A percentile compares a stretch with the other conserved stretches of the same genome.
These are phyloP conservation scores for Phortica magna DNA, from an alignment of 2,888 invertebrate species.

Conservation along the genomic window DNA sequence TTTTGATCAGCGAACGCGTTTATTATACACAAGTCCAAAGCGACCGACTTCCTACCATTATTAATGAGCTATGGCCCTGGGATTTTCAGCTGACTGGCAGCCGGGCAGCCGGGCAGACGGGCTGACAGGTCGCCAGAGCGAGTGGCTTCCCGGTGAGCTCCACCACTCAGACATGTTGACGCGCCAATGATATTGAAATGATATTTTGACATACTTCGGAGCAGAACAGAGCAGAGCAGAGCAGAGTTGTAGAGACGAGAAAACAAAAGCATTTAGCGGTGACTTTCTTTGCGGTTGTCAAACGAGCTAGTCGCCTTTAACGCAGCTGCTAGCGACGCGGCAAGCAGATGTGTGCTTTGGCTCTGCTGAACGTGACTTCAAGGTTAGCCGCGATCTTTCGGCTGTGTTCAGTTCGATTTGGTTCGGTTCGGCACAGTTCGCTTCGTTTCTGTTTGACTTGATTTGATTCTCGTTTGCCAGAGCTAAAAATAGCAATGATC, in stretches of 20 bases:
- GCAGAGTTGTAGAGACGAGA: neutral
- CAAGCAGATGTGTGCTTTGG: neutral
- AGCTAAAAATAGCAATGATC: slow-evolving; percentile 66
- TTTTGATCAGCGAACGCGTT: slow-evolving; percentile 35
- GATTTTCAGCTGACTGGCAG: neutral
- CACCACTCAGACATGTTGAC: neutral
- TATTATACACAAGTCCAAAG: neutral
- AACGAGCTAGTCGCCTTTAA: neutral
- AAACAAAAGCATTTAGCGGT: neutral
- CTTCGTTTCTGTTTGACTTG: neutral
- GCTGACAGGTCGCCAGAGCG: neutral
- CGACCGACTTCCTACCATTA: neutral
- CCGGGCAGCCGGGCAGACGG: neutral
- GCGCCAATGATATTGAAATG: neutral
- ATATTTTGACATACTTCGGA: neutral
- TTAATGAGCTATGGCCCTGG: slow-evolving; percentile 32
- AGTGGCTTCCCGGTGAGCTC: neutral
- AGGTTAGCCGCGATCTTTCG: slow-evolving; percentile 49
- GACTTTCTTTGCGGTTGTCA: neutral
- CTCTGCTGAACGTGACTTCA: slow-evolving; percentile 40
- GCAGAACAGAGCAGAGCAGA: no score
- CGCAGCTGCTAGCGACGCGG: neutral
- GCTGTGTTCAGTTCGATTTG: slow-evolving; percentile 13
- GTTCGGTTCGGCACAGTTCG: neutral
- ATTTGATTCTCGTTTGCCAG: slow-evolving; percentile 43